Evolutionary conservation across 2,113 vertebrate genomes (phyloP).

Genomic region (Entelurus aequoreus): DNA sequence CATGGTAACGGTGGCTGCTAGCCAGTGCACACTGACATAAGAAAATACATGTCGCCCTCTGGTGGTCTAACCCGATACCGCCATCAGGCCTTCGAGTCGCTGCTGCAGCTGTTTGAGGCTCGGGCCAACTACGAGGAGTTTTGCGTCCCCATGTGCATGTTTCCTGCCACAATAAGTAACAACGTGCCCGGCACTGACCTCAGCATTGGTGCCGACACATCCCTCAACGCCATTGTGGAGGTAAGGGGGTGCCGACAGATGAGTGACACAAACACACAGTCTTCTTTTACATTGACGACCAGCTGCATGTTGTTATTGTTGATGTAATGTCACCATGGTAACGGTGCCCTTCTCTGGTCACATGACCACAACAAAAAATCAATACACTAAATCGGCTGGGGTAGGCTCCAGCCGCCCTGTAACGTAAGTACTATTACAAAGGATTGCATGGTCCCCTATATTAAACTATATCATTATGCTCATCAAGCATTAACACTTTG

Average conservation of each 20-base stretch:
- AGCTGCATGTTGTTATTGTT: neutral
- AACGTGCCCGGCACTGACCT: slow-evolving; percentile 86
- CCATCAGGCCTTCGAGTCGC: slow-evolving; percentile 78
- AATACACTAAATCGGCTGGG: no score
- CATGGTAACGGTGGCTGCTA: neutral
- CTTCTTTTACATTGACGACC: neutral
- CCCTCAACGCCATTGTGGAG: slow-evolving; percentile 84
- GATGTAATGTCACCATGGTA: neutral
- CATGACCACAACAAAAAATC: neutral
- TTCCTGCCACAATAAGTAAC: slow-evolving; percentile 93
- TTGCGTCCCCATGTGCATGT: slow-evolving; percentile 82
- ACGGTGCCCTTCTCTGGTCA: no score
- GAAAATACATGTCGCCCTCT: slow-evolving; percentile 21
- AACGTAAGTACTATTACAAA: no score
- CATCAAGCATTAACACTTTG: no score
- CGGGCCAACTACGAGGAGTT: slow-evolving; percentile 75
- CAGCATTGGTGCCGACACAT: slow-evolving; percentile 82
- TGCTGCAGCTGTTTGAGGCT: slow-evolving; percentile 75
- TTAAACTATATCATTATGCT: no score
- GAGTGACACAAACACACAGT: neutral
- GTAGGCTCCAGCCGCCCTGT: no score
- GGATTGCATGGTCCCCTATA: no score
- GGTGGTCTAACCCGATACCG: slow-evolving; percentile 52
- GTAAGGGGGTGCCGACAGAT: slow-evolving; percentile 70
- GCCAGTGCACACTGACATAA: neutral